A percentile compares a stretch with the other conserved stretches of the same genome.
Conservation (phyloP, 2,888 invertebrate species). For the Phalangium opilio region DNA sequence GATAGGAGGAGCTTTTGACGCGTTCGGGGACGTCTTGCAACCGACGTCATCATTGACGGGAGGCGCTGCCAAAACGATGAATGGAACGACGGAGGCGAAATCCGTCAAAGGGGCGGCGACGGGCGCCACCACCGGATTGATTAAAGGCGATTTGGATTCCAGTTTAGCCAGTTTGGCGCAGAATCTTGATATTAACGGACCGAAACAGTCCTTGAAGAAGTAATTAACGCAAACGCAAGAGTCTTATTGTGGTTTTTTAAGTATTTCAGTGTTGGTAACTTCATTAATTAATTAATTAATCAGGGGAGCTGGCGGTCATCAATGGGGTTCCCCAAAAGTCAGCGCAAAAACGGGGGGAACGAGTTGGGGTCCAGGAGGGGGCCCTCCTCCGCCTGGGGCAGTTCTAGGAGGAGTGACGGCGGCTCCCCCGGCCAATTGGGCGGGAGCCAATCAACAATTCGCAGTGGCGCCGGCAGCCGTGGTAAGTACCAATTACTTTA, state of each 20-base stretch:
- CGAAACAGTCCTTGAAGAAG: constrained; percentile 18
- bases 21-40: constrained; percentile 21
- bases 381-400: constrained; percentile 6
- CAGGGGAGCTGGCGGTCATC: constrained; percentile 13
- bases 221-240: neutral
- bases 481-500: too few species aligned
- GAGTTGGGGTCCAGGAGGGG: constrained; percentile 10
- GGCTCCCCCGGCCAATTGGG: neutral
- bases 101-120: constrained; percentile 6
- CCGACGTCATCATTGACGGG: constrained; percentile 19
- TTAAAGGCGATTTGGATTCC: constrained; percentile 84
- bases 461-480: too few species aligned
- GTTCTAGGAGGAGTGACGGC: neutral
- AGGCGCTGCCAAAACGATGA: constrained; percentile 5
- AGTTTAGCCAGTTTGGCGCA: constrained; percentile 84
- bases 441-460: too few species aligned
- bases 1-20: constrained; percentile 20
- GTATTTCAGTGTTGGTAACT: too few species aligned
- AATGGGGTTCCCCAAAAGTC: constrained; percentile 16
- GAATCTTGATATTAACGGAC: constrained; percentile 47
- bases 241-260: neutral
- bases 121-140: constrained; percentile 31
- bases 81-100: constrained; percentile 9
- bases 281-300: neutral
- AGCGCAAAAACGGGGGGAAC: constrained; percentile 12